Conservation (phyloP, 2,797 vertebrate genomes). For the Anniella stebbinsi region DNA sequence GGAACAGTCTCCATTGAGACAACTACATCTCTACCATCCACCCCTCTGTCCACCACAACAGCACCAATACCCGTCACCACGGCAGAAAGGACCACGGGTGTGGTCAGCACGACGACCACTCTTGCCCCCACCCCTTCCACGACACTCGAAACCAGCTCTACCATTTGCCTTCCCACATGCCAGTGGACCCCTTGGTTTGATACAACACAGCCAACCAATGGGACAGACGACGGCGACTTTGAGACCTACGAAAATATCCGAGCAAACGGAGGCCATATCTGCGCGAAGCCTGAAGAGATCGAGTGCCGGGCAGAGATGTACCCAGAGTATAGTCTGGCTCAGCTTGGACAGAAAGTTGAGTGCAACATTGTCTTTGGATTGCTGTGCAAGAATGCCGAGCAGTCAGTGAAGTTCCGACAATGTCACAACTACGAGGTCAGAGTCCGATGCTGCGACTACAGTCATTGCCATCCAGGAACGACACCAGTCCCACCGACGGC, state of each 20-base stretch:
- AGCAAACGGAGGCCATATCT: not conserved
- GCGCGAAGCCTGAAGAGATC: slow-evolving; percentile 40
- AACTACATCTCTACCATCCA: not conserved
- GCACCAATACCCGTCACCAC: too few relatives aligned
- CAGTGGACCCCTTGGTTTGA: slow-evolving; percentile 42
- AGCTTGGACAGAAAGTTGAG: not conserved
- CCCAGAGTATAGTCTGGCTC: accelerated
- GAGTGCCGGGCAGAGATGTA: slow-evolving; percentile 55
- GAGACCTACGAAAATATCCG: slow-evolving; percentile 44
- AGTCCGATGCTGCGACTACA: too few relatives aligned
- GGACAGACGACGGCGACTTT: not conserved
- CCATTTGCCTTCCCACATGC: accelerated
- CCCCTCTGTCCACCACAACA: too few relatives aligned
- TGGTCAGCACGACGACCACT: not conserved
- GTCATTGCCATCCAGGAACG: too few relatives aligned
- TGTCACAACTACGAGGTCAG: too few relatives aligned
- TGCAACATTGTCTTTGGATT: too few relatives aligned
- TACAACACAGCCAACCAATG: not conserved
- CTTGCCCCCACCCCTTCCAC: accelerated
- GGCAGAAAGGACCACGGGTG: too few relatives aligned
- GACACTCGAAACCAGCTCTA: not conserved
- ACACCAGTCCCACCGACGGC: not conserved
- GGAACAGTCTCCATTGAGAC: not conserved
- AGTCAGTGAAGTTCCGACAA: too few relatives aligned
- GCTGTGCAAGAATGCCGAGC: too few relatives aligned